Conservation (phyloP, 1,140 invertebrate genomes). For the Drosophila nebulosa region DNA sequence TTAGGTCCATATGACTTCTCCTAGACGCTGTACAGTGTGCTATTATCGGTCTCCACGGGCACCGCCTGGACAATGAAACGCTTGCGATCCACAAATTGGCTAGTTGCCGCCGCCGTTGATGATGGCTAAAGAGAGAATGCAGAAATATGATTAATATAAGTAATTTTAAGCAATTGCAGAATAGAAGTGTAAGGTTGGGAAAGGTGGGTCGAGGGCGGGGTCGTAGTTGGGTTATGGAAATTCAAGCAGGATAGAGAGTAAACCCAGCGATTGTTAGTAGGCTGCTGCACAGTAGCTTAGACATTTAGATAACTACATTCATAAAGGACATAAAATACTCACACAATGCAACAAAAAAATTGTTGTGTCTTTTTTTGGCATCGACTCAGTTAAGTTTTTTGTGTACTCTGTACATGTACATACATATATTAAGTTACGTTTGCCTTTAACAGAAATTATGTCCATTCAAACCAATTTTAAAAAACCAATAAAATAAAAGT, state of each 20-base stretch:
- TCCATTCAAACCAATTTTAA: conserved; percentile 17
- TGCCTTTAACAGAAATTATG: neutral
- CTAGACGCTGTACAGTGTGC: conserved; percentile 64
- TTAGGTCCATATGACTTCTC: neutral
- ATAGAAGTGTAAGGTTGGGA: neutral
- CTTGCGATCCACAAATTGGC: conserved; percentile 53
- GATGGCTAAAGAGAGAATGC: conserved; percentile 26
- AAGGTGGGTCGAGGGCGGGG: too few species aligned
- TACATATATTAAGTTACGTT: conserved; percentile 34
- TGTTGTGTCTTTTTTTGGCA: conserved; percentile 39
- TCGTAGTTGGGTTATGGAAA: too few species aligned
- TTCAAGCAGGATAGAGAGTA: neutral
- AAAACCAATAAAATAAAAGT: neutral
- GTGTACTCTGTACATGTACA: too few species aligned
- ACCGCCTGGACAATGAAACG: conserved; percentile 77
- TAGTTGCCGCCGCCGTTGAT: conserved; percentile 9
- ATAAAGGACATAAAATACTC: conserved; percentile 52
- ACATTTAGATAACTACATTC: conserved; percentile 14
- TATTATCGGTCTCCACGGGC: conserved; percentile 68
- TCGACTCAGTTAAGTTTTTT: conserved; percentile 56
- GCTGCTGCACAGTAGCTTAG: too few species aligned
- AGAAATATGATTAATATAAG: neutral
- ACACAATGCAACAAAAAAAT: conserved; percentile 62
- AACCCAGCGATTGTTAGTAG: neutral
- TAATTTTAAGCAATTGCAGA: too few species aligned